These are phyloP conservation scores for Heliconius nattereri DNA, from an alignment of 1,140 invertebrate species.

Conservation along the genomic window DNA sequence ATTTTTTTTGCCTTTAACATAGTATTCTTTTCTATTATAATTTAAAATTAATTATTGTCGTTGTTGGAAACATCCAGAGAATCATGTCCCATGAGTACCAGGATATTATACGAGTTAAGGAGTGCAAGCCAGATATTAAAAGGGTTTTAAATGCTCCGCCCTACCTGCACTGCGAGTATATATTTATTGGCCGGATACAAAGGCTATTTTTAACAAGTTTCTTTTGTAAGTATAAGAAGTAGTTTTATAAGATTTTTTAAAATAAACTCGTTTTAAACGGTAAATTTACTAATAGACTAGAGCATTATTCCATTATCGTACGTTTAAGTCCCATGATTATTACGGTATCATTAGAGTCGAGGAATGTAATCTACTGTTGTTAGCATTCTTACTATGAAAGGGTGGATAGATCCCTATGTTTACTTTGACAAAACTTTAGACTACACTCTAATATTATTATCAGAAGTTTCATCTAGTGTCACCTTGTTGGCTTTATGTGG, in stretches of 20 bases:
- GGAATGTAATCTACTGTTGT: neutral
- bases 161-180: neutral
- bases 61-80: neutral
- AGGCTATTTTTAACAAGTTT: neutral
- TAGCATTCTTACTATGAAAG: neutral
- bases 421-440: neutral
- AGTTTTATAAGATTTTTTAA: too few species aligned
- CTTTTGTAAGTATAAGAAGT: too few species aligned
- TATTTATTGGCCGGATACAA: neutral
- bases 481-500: too few species aligned
- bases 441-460: neutral
- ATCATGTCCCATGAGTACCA: conserved; percentile 15
- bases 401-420: neutral
- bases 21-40: neutral
- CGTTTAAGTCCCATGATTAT: neutral
- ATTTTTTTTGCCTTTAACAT: neutral
- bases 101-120: neutral
- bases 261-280: too few species aligned
- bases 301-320: too few species aligned
- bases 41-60: neutral
- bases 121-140: neutral
- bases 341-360: neutral
- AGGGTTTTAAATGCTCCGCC: neutral
- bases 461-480: too few species aligned
- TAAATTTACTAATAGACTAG: too few species aligned